Evolutionary conservation across 2,888 invertebrate genomes (phyloP).

Genomic region (Eupeodes luniger): DNA sequence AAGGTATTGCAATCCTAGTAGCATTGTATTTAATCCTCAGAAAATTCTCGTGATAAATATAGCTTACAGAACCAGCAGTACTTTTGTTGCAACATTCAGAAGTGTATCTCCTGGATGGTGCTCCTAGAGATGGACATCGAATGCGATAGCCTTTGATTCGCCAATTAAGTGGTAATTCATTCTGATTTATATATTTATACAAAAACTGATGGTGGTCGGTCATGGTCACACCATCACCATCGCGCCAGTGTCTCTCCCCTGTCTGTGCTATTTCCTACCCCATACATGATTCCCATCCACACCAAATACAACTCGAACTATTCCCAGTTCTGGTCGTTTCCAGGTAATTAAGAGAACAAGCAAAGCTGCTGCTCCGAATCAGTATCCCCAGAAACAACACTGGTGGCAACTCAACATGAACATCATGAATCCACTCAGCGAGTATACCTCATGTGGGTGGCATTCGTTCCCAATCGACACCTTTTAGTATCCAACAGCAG

Average conservation of each 20-base stretch:
- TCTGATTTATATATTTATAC: constrained; percentile 62
- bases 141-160: constrained; percentile 52
- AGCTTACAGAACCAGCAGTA: too few relatives aligned
- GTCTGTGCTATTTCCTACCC: background rate
- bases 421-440: constrained; percentile 25
- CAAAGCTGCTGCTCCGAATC: constrained; percentile 72
- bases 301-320: constrained; percentile 19
- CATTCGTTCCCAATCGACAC: constrained; percentile 73
- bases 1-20: too few relatives aligned
- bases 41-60: background rate
- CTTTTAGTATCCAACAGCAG: constrained; percentile 38
- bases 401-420: constrained; percentile 52
- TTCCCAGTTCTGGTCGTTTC: constrained; percentile 60
- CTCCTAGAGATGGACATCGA: constrained; percentile 4
- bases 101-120: constrained; percentile 37
- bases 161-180: constrained; percentile 76
- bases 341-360: constrained; percentile 76
- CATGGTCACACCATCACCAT: background rate
- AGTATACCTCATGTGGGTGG: constrained; percentile 68
- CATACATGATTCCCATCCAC: constrained; percentile 19
- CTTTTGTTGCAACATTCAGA: constrained; percentile 13
- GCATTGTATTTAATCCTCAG: too few relatives aligned
- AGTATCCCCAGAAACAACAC: constrained; percentile 54
- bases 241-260: background rate
- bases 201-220: constrained; percentile 57